These are phyloP conservation scores for Tachystola acroxantha DNA, from an alignment of 2,888 invertebrate species.

Conservation along the genomic window DNA sequence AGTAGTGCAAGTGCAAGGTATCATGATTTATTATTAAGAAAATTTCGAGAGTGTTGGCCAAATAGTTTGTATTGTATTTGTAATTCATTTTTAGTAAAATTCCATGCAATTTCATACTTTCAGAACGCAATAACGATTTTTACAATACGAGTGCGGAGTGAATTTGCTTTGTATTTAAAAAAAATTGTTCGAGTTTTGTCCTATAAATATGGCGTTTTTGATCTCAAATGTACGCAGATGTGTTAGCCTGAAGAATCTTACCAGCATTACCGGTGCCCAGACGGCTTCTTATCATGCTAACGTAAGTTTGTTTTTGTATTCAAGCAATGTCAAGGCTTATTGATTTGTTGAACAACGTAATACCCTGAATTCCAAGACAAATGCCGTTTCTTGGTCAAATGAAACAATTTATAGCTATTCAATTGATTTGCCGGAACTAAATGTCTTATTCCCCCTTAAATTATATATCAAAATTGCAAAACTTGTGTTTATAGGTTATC, in stretches of 20 bases:
- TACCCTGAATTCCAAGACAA: conserved; percentile 21
- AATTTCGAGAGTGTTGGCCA: too few species aligned
- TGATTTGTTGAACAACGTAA: conserved; percentile 37
- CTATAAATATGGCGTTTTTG: conserved; percentile 49
- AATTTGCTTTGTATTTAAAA: conserved; percentile 2
- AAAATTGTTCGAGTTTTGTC: conserved; percentile 1
- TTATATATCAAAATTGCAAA: too few species aligned
- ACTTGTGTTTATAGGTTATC: conserved; percentile 82
- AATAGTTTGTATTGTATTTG: too few species aligned
- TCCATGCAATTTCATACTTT: too few species aligned
- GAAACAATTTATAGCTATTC: too few species aligned
- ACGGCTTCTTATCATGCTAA: conserved; percentile 85
- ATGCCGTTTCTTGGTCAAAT: not conserved
- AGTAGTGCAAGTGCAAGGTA: too few species aligned
- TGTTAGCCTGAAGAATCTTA: conserved; percentile 51
- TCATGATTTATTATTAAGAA: too few species aligned
- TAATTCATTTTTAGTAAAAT: too few species aligned
- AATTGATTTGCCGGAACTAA: too few species aligned
- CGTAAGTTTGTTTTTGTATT: conserved; percentile 71
- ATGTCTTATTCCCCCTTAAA: too few species aligned
- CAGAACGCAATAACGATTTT: too few species aligned
- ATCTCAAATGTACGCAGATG: conserved; percentile 51
- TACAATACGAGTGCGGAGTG: too few species aligned
- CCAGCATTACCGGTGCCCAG: conserved; percentile 57
- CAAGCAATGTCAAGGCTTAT: conserved; percentile 46